phyloP scores from a whole-genome alignment of 2,113 vertebrate species.

The Lagopus leucura region DNA sequence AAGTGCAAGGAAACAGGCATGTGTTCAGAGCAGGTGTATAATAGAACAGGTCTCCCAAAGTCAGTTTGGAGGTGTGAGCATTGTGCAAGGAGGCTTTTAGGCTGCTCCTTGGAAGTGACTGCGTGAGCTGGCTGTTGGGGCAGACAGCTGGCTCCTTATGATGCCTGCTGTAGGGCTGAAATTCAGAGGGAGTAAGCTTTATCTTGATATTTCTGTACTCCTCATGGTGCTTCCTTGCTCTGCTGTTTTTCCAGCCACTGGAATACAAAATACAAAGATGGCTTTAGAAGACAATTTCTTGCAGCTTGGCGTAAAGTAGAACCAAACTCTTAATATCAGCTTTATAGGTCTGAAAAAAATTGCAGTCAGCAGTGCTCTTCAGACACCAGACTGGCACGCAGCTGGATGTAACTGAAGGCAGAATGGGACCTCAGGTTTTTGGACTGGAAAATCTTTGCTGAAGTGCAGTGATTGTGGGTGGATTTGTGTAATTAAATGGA shows the following conservation, averaged over 20 bases:
- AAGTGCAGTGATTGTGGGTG: background rate
- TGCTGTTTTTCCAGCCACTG: background rate
- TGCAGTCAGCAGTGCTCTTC: background rate
- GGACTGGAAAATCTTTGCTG: background rate
- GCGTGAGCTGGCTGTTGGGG: rapidly evolving
- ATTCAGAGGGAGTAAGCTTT: background rate
- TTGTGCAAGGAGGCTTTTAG: background rate
- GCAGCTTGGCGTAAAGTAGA: background rate
- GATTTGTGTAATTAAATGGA: background rate
- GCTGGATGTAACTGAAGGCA: background rate
- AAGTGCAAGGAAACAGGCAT: background rate
- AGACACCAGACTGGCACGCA: background rate
- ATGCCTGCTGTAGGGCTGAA: background rate
- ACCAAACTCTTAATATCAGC: background rate
- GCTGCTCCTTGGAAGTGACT: background rate
- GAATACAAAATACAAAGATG: background rate
- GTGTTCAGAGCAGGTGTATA: background rate
- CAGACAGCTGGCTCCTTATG: background rate
- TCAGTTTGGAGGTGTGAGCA: background rate
- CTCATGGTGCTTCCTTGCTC: background rate
- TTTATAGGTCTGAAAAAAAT: background rate
- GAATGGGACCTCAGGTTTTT: background rate
- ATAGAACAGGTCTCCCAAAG: background rate
- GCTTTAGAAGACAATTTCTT: background rate
- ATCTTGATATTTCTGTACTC: background rate